Base-by-base conservation (phyloP, 2,113 vertebrate species). In the Petromus typicus region DNA sequence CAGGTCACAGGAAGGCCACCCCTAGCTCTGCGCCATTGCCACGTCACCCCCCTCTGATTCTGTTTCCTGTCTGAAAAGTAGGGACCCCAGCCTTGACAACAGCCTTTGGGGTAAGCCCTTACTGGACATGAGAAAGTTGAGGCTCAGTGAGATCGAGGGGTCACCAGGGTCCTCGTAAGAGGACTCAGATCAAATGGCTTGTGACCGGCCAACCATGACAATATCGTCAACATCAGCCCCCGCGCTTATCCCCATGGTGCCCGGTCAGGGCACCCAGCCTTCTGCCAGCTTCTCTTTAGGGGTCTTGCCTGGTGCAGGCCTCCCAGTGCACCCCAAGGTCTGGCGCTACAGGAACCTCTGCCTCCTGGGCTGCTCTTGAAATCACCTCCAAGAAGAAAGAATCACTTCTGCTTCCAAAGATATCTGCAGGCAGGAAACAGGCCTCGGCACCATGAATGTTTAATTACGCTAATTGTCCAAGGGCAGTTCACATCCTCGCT, bases 401-500 rank as follows among this genome's bases (percentile, higher is more conserved):
- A 95, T 97, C 91, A 82, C 61, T 97, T 97, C 93, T 91, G 93
- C 89, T 95, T 86, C 97, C 96, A 91, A 96, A 98, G 97, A 88
- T 67, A 93, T 94, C 90, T 89, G 90, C 57, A 57, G 82, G 97
- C 97, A 98, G 96, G 94, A 98, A 98, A 96, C 76, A 96, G 97
- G 89, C 96, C 57, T 64, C 91, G 93, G 95, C 96, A 93, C 97
- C 98, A 98, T 98, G 98, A 97, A 98, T 98, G 98, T 98, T 98
- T 98, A 98, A 98, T 98, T 93, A 97, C 94, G 96, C 98, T 98
- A 98, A 98, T 98, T 98, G 98, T 97, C 97, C 97, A 96, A 91
- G 94, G 97, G 98, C 98, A 98, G 97, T 91, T 94, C 92, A 73
- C 96, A 98, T 89, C 97, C 96, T 79, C 92, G 95, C 97, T 97